Evolutionary conservation across 1,140 invertebrate species (phyloP).

Genomic region (Diabrotica undecimpunctata): DNA sequence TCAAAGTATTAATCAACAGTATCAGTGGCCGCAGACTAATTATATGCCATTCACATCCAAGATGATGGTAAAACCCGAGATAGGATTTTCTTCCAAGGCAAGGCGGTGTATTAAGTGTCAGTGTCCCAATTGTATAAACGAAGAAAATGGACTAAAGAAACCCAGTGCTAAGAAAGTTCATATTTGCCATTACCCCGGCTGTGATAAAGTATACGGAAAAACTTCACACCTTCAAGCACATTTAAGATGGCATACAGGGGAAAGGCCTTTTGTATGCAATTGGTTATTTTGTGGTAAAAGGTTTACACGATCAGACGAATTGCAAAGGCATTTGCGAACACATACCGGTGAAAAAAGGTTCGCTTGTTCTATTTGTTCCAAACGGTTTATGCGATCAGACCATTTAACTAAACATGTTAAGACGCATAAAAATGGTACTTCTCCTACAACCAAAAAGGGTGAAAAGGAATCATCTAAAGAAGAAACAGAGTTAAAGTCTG

Average conservation of each 20-base stretch:
- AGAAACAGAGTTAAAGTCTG: background rate
- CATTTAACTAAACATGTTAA: conserved; percentile 82
- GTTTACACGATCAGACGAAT: conserved; percentile 85
- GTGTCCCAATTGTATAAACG: conserved; percentile 69
- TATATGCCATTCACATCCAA: conserved; percentile 34
- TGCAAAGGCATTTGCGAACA: conserved; percentile 76
- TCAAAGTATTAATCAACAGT: conserved; percentile 31
- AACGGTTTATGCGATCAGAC: conserved; percentile 80
- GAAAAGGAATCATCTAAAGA: conserved; percentile 3
- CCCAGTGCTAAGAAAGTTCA: conserved; percentile 70
- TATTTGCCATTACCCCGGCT: conserved; percentile 87
- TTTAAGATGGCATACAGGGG: conserved; percentile 79
- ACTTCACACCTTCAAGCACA: conserved; percentile 88
- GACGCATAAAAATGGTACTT: conserved; percentile 61
- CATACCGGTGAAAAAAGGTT: conserved; percentile 83
- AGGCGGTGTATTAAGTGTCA: conserved; percentile 53
- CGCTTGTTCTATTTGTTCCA: conserved; percentile 67
- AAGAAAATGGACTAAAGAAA: conserved; percentile 61
- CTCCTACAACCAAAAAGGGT: conserved; percentile 8
- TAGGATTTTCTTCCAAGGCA: conserved; percentile 36
- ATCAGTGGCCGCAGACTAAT: conserved; percentile 32
- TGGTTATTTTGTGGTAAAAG: conserved; percentile 82
- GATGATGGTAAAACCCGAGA: conserved; percentile 39
- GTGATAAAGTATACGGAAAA: conserved; percentile 87
- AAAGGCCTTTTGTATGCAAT: conserved; percentile 70